Conservation (phyloP, 2,797 vertebrate species). For the Enteromius unitaeniatus region DNA sequence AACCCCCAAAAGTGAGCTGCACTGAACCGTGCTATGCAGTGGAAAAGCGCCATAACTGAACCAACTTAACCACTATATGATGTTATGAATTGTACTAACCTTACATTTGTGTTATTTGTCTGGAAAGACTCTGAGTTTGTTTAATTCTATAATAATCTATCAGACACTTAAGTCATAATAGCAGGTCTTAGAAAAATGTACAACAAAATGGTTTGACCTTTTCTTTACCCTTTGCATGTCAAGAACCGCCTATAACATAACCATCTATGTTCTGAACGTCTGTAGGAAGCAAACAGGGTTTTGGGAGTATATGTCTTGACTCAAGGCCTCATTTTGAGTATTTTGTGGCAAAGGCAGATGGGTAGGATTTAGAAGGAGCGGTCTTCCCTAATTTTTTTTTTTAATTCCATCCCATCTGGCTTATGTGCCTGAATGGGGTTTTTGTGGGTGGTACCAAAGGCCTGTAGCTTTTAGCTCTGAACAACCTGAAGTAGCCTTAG, state of each 20-base stretch:
- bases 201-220: slow-evolving; percentile 61
- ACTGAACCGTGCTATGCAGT: too few relatives aligned
- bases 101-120: neutral
- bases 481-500: neutral
- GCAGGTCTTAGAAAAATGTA: slow-evolving; percentile 59
- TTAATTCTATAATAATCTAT: slow-evolving; percentile 58
- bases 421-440: slow-evolving; percentile 59
- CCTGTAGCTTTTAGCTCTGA: slow-evolving; percentile 47
- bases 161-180: slow-evolving; percentile 69
- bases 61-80: neutral
- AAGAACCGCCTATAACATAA: slow-evolving; percentile 65
- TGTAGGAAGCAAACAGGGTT: slow-evolving; percentile 60
- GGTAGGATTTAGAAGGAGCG: slow-evolving; percentile 43
- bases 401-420: slow-evolving; percentile 62
- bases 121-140: neutral
- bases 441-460: slow-evolving; percentile 73
- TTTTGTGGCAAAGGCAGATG: slow-evolving; percentile 57
- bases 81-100: neutral
- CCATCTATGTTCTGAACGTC: slow-evolving; percentile 52
- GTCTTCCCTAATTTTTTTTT: slow-evolving; percentile 58
- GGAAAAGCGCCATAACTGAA: too few relatives aligned
- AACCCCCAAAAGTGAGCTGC: too few relatives aligned
- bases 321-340: slow-evolving; percentile 66
- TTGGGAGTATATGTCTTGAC: slow-evolving; percentile 55
- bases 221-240: slow-evolving; percentile 58